phyloP scores from a whole-genome alignment of 2,797 vertebrate genomes.

The Nasua narica region DNA sequence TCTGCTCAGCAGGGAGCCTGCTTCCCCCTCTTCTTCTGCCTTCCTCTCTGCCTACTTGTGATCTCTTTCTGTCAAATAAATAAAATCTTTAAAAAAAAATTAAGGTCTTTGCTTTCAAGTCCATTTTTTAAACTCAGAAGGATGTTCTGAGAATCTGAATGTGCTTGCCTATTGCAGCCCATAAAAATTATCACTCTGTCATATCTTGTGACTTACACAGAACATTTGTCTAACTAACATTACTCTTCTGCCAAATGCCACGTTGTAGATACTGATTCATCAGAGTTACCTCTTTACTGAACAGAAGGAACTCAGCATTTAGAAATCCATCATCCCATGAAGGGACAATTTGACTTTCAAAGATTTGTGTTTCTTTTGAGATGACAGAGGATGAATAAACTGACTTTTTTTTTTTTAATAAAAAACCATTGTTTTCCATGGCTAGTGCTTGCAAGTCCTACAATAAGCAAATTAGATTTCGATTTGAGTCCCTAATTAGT shows the following conservation, averaged over 20 bases:
- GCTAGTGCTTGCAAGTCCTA: not conserved
- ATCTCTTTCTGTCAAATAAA: no score
- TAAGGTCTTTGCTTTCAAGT: not conserved
- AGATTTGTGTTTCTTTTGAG: constrained; percentile 25
- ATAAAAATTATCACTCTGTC: constrained; percentile 1
- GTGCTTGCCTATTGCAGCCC: not conserved
- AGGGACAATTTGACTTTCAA: not conserved
- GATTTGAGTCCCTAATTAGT: not conserved
- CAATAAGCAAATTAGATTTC: not conserved
- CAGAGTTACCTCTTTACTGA: not conserved
- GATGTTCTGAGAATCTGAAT: not conserved
- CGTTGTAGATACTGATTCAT: constrained; percentile 1
- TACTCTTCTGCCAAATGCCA: not conserved
- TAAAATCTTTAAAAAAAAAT: no score
- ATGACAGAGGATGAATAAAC: not conserved
- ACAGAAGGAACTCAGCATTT: not conserved
- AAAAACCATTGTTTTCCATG: not conserved
- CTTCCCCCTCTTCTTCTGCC: no score
- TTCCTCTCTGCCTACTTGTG: no score
- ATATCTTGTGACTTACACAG: not conserved
- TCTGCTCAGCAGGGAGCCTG: no score
- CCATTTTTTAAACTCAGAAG: not conserved
- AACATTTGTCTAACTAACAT: constrained; percentile 40
- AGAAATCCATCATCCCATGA: constrained; percentile 9
- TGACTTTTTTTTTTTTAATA: not conserved